Evolutionary conservation across 1,140 invertebrate genomes (phyloP), one percentile per base, ranked within the genome.

Genomic region (Caenorhabditis latens): DNA sequence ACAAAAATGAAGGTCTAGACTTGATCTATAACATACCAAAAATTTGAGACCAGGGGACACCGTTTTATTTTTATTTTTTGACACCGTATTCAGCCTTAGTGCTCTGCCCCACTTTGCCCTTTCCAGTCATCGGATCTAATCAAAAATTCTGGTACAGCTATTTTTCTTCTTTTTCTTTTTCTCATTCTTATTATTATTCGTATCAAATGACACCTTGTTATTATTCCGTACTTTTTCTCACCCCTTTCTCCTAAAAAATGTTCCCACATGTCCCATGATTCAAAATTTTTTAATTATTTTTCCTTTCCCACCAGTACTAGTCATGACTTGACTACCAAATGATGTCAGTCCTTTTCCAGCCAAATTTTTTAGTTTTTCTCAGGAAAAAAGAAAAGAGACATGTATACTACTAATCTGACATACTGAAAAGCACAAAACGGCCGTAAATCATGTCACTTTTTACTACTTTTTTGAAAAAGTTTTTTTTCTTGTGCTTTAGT

Each of bases 371-470:
- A 1, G 1, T 0, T 32, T 32, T 32, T 32, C 32, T 32, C 13
- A 6, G 0, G 55, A 58, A 58, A 53, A 16, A 16, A 53, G 50
- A 53, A 53, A 53, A 53, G 50, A 58, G n/a, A 19, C n/a, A 58
- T n/a, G 55, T 16, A 8, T 32, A 19, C n/a, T 58, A 19, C 57
- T 63, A 40, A 24, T 32, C 32, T 63, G 24, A 63, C 24, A 63
- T 0, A 32, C 61, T 63, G 21, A 24, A 40, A 63, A 40, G n/a
- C 24, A 40, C 9, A 32, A 24, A 16, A 14, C 6, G 16, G 14
- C 57, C 61, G 61, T 63, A 63, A 63, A 63, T 63, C 61, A 63
- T 63, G 61, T 63, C 61, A 63, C 61, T 32, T 32, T 32, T 32
- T 32, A 32, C 32, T 32, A 32, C 1, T 32, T 32, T 32, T 32